Percentiles rank a stretch among this genome's conserved stretches.
Evolutionary conservation across 64 coral and sea anemone genomes (phyloP).

Genomic region (Hydrozoanthus tunicans): DNA sequence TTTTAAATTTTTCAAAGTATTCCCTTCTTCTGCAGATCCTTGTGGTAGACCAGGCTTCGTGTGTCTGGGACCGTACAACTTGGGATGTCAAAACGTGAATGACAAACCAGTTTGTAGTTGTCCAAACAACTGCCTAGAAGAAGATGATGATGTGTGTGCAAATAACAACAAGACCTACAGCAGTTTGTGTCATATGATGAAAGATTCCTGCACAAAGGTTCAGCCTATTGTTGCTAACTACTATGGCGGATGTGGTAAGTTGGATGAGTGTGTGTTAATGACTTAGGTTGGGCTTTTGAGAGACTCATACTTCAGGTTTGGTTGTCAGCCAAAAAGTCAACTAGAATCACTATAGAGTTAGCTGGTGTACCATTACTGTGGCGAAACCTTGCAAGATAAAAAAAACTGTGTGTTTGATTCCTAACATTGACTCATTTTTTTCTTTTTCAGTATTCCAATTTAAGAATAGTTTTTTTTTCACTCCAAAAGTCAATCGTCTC

Average conservation of each 20-base stretch:
- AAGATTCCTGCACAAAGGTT: slow-evolving; percentile 5
- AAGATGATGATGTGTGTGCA: not conserved
- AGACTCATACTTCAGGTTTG: not conserved
- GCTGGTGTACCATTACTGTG: no score
- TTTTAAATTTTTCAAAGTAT: not conserved
- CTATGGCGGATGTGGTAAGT: slow-evolving; percentile 38
- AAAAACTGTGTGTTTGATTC: not conserved
- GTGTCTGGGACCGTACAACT: slow-evolving; percentile 22
- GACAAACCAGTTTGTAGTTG: not conserved
- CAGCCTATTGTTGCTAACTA: slow-evolving; percentile 12
- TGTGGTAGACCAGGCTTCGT: slow-evolving; percentile 11
- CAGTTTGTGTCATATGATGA: slow-evolving; percentile 37
- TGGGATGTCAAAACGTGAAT: slow-evolving; percentile 7
- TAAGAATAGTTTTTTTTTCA: not conserved
- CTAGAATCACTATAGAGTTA: no score
- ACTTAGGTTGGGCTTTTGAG: not conserved
- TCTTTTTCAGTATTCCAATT: no score
- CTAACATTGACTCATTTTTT: no score
- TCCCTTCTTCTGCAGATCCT: slow-evolving; percentile 39
- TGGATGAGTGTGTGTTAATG: not conserved
- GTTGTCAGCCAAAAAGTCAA: no score
- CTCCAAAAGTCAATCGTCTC: no score
- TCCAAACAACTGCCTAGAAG: slow-evolving; percentile 8
- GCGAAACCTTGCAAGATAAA: no score
- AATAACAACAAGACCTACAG: not conserved